These are phyloP conservation scores for Remorina albescens DNA, from an alignment of 2,797 vertebrate genomes.

Conservation along the genomic window DNA sequence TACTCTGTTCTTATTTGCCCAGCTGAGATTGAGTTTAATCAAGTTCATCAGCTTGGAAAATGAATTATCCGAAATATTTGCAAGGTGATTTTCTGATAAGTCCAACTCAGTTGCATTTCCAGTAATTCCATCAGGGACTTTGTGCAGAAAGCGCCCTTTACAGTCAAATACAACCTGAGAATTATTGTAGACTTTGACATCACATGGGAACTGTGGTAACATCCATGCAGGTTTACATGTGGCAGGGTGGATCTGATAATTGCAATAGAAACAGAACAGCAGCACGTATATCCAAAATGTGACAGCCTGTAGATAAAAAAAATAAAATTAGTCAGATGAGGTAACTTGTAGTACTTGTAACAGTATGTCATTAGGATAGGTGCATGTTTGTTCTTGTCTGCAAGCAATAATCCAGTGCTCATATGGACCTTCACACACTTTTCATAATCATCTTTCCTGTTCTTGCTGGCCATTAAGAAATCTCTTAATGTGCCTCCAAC, in stretches of 20 bases:
- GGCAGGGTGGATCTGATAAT: conserved; percentile 70
- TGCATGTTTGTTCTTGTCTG: neutral
- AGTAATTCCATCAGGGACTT: conserved; percentile 86
- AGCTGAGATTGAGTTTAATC: conserved; percentile 84
- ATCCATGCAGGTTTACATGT: conserved; percentile 75
- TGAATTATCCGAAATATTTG: conserved; percentile 66
- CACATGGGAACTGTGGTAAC: conserved; percentile 88
- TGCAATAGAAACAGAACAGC: conserved; percentile 71
- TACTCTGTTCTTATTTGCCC: conserved; percentile 78
- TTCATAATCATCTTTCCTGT: neutral
- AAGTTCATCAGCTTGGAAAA: conserved; percentile 84
- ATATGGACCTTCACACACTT: neutral
- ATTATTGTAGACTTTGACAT: conserved; percentile 70
- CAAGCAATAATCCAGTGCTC: neutral
- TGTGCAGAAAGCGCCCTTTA: conserved; percentile 68
- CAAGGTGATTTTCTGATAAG: conserved; percentile 89
- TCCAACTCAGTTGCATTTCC: conserved; percentile 86
- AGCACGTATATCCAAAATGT: conserved; percentile 62
- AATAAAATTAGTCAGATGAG: conserved; percentile 22
- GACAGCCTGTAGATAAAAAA: conserved; percentile 67
- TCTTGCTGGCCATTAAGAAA: neutral
- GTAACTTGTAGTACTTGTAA: neutral
- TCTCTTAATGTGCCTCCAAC: neutral
- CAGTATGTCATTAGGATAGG: neutral
- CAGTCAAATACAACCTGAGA: conserved; percentile 85